Percentiles rank a stretch among this genome's conserved stretches.
These are phyloP conservation scores for Dryobotodes eremita DNA, from an alignment of 2,888 invertebrate species.

Conservation along the genomic window DNA sequence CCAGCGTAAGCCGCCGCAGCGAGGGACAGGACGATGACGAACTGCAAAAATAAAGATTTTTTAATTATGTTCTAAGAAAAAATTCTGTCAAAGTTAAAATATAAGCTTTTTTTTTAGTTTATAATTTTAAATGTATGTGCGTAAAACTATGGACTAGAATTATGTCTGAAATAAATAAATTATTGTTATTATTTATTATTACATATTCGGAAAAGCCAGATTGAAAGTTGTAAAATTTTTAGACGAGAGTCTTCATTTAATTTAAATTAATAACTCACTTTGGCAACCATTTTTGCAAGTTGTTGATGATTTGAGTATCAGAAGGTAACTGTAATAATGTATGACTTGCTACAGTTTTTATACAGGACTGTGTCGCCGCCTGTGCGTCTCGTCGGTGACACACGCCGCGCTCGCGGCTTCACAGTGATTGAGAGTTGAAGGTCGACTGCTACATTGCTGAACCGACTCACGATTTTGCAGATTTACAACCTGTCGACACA, in stretches of 20 bases:
- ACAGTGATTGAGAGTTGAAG: conserved; percentile 61
- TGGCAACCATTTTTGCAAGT: conserved; percentile 79
- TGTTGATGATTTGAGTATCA: conserved; percentile 78
- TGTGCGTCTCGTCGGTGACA: conserved; percentile 44
- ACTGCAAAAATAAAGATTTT: conserved; percentile 67
- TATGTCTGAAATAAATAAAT: too few species aligned
- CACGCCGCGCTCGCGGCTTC: conserved; percentile 47
- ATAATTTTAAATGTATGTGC: too few species aligned
- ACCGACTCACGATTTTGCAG: neutral
- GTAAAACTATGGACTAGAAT: too few species aligned
- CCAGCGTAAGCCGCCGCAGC: conserved; percentile 76
- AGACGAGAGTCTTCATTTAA: neutral
- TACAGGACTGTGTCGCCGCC: conserved; percentile 73
- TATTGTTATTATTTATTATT: neutral
- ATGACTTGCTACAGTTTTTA: conserved; percentile 79
- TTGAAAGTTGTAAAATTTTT: neutral
- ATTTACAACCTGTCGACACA: conserved; percentile 41
- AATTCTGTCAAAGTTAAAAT: neutral
- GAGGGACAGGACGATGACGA: conserved; percentile 79
- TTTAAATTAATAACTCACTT: conserved; percentile 72
- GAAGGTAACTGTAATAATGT: conserved; percentile 76
- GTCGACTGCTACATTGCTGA: conserved; percentile 36
- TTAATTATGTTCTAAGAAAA: neutral
- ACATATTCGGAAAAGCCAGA: neutral
- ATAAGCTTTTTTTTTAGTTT: too few species aligned